These are phyloP conservation scores for Odocoileus virginianus DNA, from an alignment of 2,113 vertebrate species.

Conservation along the genomic window DNA sequence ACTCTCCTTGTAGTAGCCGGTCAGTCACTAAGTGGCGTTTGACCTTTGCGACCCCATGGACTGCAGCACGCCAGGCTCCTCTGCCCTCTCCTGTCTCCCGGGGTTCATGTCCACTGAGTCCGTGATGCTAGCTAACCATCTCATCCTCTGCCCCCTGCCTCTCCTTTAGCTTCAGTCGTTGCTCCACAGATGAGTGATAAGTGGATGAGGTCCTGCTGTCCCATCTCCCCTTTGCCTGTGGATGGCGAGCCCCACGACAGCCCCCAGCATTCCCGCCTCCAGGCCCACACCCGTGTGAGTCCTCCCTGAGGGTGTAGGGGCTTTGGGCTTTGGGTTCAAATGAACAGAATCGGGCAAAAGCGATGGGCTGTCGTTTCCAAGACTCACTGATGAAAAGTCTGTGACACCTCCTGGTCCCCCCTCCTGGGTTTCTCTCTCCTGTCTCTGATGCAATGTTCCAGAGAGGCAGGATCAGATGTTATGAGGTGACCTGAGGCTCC, in stretches of 20 bases:
- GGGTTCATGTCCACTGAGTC: background rate
- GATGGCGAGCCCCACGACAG: background rate
- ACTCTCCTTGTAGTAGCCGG: background rate
- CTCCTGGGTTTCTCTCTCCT: background rate
- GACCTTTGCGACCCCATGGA: background rate
- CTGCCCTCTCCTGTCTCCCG: background rate
- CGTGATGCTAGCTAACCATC: background rate
- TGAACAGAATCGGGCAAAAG: background rate
- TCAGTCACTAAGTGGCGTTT: background rate
- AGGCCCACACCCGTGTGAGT: background rate
- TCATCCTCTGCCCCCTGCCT: background rate
- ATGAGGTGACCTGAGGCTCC: background rate
- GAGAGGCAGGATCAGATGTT: background rate
- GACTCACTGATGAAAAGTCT: background rate
- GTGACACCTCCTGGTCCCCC: background rate
- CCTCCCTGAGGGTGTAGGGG: background rate
- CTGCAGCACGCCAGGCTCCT: background rate
- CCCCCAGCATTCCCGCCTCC: background rate
- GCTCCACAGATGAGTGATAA: background rate
- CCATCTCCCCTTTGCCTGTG: background rate
- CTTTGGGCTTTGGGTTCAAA: background rate
- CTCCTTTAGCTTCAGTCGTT: background rate
- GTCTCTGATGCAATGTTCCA: background rate
- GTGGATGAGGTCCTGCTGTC: background rate
- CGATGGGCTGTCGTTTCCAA: background rate